Evolutionary conservation across 2,797 vertebrate genomes (phyloP).

Genomic region (Sciaenops ocellatus): DNA sequence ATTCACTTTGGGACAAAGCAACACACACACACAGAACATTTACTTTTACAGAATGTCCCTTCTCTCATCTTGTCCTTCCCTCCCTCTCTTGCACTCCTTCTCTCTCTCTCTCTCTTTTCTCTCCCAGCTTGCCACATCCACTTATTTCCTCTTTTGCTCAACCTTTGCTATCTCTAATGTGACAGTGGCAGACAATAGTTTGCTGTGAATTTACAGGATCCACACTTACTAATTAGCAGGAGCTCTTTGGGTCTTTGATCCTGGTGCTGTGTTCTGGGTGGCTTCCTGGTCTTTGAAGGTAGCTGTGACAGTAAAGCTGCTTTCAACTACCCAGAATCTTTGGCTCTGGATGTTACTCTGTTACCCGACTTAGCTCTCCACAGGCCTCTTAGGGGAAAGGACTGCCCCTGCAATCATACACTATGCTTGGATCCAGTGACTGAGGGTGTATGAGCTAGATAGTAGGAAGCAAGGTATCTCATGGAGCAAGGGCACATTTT

Average conservation of each 20-base stretch:
- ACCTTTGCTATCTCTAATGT: slow-evolving; percentile 65
- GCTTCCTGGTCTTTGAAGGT: slow-evolving; percentile 81
- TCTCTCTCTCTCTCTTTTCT: slow-evolving; percentile 4
- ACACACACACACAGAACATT: slow-evolving; percentile 43
- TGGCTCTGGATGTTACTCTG: slow-evolving; percentile 61
- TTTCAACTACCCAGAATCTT: slow-evolving; percentile 78
- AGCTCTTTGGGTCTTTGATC: slow-evolving; percentile 79
- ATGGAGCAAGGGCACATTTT: slow-evolving; percentile 36
- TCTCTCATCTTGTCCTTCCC: slow-evolving; percentile 60
- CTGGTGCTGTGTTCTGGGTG: slow-evolving; percentile 69
- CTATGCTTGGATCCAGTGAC: slow-evolving; percentile 49
- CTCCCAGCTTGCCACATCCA: slow-evolving; percentile 36
- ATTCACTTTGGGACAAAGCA: slow-evolving; percentile 57
- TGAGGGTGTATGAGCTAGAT: slow-evolving; percentile 44
- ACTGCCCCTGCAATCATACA: slow-evolving; percentile 49
- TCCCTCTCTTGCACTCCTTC: neutral
- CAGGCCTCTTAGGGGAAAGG: slow-evolving; percentile 65
- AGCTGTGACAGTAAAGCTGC: slow-evolving; percentile 72
- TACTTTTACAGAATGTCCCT: slow-evolving; percentile 51
- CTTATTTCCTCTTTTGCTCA: slow-evolving; percentile 58
- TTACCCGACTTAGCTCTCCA: slow-evolving; percentile 67
- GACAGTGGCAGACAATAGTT: slow-evolving; percentile 71
- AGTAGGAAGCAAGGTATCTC: slow-evolving; percentile 40
- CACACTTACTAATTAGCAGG: slow-evolving; percentile 80
- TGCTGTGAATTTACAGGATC: slow-evolving; percentile 74